These are phyloP conservation scores for Nymphalis c-album DNA, from an alignment of 2,888 invertebrate genomes.

Conservation along the genomic window DNA sequence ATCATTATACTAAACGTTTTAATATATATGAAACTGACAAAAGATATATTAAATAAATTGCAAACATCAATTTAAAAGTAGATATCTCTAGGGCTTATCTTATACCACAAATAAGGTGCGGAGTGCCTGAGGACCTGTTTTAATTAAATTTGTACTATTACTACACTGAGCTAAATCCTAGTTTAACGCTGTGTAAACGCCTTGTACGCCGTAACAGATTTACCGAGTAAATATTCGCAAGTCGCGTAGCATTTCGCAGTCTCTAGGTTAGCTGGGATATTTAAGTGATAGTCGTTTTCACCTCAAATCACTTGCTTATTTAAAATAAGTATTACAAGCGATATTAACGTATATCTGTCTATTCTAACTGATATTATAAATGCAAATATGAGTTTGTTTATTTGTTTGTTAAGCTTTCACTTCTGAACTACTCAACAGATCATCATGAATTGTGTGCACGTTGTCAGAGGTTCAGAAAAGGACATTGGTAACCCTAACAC, in stretches of 20 bases:
- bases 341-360: no score
- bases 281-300: background rate
- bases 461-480: no score
- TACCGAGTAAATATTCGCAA: conserved; percentile 28
- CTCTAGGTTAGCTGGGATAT: conserved; percentile 13
- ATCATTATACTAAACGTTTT: background rate
- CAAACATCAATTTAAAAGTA: conserved; percentile 1
- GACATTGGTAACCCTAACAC: no score
- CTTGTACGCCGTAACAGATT: conserved; percentile 32
- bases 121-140: conserved; percentile 25
- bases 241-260: conserved; percentile 20
- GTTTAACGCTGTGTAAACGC: conserved; percentile 31
- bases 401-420: no score
- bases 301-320: background rate
- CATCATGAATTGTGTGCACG: no score
- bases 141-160: conserved; percentile 34
- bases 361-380: no score
- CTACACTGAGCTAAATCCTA: conserved; percentile 28
- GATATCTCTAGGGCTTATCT: conserved; percentile 21
- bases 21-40: background rate
- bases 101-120: conserved; percentile 31
- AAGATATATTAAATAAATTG: background rate
- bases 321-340: background rate
- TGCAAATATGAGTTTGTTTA: no score
- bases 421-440: no score